These are phyloP conservation scores for Actenoides hombroni DNA, from an alignment of 2,113 vertebrate species.

Conservation along the genomic window DNA sequence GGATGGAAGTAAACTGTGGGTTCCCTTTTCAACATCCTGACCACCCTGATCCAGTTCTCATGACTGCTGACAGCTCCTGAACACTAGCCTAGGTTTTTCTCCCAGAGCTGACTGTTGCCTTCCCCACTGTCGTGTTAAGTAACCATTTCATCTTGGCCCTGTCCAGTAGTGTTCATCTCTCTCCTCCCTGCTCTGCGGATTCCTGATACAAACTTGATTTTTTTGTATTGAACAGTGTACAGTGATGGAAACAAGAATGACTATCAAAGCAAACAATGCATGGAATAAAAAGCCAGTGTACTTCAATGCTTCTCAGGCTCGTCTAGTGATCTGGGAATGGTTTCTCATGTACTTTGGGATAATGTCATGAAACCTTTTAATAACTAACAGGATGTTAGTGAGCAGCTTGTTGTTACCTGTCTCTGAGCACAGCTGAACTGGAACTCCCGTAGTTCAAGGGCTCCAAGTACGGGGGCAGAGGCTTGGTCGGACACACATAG, in stretches of 20 bases:
- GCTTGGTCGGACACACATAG: rapidly evolving
- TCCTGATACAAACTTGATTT: constrained; percentile 67
- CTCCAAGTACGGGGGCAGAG: background rate
- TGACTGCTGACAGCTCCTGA: constrained; percentile 54
- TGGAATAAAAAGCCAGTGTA: constrained; percentile 96
- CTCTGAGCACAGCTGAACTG: background rate
- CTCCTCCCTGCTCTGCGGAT: constrained; percentile 10
- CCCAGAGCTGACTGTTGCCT: constrained; percentile 57
- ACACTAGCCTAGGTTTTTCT: constrained; percentile 48
- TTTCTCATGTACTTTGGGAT: background rate
- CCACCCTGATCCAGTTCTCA: background rate
- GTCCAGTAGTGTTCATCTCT: constrained; percentile 56
- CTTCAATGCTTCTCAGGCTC: constrained; percentile 73
- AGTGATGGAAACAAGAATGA: constrained; percentile 83
- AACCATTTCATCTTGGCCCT: constrained; percentile 60
- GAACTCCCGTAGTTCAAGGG: background rate
- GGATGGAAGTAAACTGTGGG: background rate
- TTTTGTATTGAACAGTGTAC: constrained; percentile 82
- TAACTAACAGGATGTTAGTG: rapidly evolving
- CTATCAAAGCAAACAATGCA: constrained; percentile 91
- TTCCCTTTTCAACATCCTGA: background rate
- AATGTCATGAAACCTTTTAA: background rate
- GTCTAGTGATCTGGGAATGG: constrained; percentile 27
- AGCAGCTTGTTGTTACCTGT: background rate
- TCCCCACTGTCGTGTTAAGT: constrained; percentile 58